Base-by-base conservation (phyloP, 2,888 invertebrate species). In the Cremastobaeus sp. region DNA sequence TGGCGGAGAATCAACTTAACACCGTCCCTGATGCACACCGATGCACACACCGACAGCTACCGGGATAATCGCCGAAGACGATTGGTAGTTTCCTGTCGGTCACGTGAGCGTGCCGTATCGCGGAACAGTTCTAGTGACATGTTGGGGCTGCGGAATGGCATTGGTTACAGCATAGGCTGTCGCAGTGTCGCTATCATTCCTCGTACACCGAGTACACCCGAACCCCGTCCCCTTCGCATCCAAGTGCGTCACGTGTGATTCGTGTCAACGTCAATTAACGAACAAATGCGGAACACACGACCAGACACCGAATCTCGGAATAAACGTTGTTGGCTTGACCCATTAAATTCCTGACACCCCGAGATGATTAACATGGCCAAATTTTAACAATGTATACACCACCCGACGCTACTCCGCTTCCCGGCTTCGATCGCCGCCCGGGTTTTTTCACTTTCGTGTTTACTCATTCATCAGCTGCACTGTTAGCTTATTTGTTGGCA, bases 81-180 rank as follows among this genome's bases (percentile, higher is more conserved):
- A 87, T 87, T 87, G 87, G 84, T 81, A 81, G 83, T 84, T 87
- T 87, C 87, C 87, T 86, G 87, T 83, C 82, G 82, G 83, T 85
- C 86, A 86, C 85, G 86, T 86, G 86, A 86, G 79, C 82, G 34
- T 48, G 80, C 79, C 81, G 82, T 82, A 81, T 78, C 82, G 78
- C 79, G 80, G 75, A 80, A 77, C 78, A 77, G 69, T 77, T 75
- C 62, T 69, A 60, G 65, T 62, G 57, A 65, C 66, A 74, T 62
- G 71, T 72, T 65, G 70, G 74, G 74, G 73, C 69, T 74, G 74
- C 55, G 74, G 55, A 66, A 73, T 78, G 76, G 76, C 72, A 78
- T 75, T 79, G 76, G 73, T 64, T 76, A 77, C 74, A 64, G 57
- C 66, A 64, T 52, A 65, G 60, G 65, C 69, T 65, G 74, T 68